phyloP scores from a whole-genome alignment of 2,797 vertebrate genomes.

The Pyrocephalus nanus region DNA sequence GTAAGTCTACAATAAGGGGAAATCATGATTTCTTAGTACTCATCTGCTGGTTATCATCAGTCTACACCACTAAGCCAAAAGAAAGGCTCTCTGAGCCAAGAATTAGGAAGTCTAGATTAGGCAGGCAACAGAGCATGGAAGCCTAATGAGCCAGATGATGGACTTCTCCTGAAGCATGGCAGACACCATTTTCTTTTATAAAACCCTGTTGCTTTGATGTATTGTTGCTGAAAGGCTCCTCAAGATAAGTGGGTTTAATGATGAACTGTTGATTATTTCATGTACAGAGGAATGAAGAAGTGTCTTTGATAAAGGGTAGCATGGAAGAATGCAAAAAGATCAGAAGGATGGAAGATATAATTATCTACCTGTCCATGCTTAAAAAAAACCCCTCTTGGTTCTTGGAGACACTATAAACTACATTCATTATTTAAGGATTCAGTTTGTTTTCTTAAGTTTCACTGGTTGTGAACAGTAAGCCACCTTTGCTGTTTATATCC shows the following conservation, averaged over 20 bases:
- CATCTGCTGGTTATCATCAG: neutral
- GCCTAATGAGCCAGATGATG: neutral
- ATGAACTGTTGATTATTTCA: conserved; percentile 15
- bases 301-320: neutral
- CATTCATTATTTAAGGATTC: neutral
- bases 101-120: conserved; percentile 29
- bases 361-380: neutral
- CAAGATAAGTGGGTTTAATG: conserved; percentile 37
- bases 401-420: neutral
- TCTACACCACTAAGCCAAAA: neutral
- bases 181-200: conserved; percentile 5
- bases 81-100: neutral
- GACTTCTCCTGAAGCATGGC: neutral
- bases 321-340: neutral
- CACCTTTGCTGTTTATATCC: neutral
- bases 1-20: neutral
- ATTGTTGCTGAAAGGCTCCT: conserved; percentile 26
- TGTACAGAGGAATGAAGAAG: neutral
- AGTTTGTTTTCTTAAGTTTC: neutral
- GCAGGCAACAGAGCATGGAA: neutral
- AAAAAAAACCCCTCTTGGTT: neutral
- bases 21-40: neutral
- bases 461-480: neutral
- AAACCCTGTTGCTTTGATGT: neutral
- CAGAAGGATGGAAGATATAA: neutral